A percentile compares a stretch with the other conserved stretches of the same genome.
phyloP scores from a whole-genome alignment of 2,888 invertebrate genomes.

The Parnassius apollo region DNA sequence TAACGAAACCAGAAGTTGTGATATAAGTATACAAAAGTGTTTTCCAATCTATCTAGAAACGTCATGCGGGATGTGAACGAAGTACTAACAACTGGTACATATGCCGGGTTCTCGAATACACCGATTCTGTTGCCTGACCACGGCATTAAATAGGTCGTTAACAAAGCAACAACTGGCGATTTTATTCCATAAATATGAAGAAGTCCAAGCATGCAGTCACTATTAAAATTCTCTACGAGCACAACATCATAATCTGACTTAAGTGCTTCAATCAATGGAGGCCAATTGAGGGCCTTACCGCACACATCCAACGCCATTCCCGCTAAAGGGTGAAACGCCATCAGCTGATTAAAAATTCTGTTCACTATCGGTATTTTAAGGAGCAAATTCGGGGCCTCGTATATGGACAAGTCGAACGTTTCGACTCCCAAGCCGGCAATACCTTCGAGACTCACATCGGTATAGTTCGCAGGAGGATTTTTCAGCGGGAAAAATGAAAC shows the following conservation, averaged over 20 bases:
- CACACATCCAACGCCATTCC: constrained; percentile 61
- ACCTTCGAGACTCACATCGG: constrained; percentile 66
- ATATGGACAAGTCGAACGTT: constrained; percentile 50
- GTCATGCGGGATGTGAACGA: constrained; percentile 70
- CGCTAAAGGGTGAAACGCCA: constrained; percentile 52
- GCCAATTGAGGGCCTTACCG: constrained; percentile 57
- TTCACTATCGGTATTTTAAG: constrained; percentile 38
- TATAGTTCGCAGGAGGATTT: constrained; percentile 68
- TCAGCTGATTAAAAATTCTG: constrained; percentile 41
- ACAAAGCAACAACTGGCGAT: constrained; percentile 79
- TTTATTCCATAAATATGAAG: constrained; percentile 44
- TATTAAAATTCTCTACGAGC: constrained; percentile 82
- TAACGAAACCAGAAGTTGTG: constrained; percentile 55
- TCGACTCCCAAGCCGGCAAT: constrained; percentile 58
- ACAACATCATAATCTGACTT: constrained; percentile 82
- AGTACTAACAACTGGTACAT: constrained; percentile 77
- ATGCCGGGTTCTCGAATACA: constrained; percentile 73
- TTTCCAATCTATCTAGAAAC: constrained; percentile 72
- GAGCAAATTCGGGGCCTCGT: constrained; percentile 46
- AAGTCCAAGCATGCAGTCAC: constrained; percentile 77
- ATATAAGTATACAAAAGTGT: constrained; percentile 49
- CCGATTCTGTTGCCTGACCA: constrained; percentile 74
- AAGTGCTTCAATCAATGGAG: constrained; percentile 57
- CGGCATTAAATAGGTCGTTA: constrained; percentile 81
- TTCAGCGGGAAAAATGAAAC: constrained; percentile 80